Conservation (phyloP, 2,888 invertebrate species). For the Dryomyza anilis region DNA sequence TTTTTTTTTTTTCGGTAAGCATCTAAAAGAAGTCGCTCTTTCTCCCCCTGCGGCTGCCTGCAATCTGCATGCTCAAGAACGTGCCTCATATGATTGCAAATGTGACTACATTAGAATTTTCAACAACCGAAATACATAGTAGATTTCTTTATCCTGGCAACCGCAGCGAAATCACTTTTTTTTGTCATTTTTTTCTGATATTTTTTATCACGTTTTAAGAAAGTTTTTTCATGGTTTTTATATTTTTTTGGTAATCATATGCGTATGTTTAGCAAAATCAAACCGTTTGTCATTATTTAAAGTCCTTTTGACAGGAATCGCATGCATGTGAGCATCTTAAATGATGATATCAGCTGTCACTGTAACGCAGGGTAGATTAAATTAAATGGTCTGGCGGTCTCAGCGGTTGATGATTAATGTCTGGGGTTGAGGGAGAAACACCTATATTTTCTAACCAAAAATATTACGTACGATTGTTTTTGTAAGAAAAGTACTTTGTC, state of each 20-base stretch:
- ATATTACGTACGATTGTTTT: too few relatives aligned
- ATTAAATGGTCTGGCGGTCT: slow-evolving; percentile 50
- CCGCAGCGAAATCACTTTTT: slow-evolving; percentile 49
- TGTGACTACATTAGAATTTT: slow-evolving; percentile 54
- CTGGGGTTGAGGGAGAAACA: neutral
- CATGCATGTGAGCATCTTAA: slow-evolving; percentile 30
- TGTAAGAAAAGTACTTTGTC: too few relatives aligned
- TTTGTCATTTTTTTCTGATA: too few relatives aligned
- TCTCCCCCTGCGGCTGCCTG: neutral
- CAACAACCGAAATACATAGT: slow-evolving; percentile 43
- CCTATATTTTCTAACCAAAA: too few relatives aligned
- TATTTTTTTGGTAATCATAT: slow-evolving; percentile 18
- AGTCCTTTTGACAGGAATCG: slow-evolving; percentile 52
- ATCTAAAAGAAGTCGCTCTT: too few relatives aligned
- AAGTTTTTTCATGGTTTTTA: slow-evolving; percentile 28
- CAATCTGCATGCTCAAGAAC: slow-evolving; percentile 26
- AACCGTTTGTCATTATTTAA: slow-evolving; percentile 59
- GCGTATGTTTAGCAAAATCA: too few relatives aligned
- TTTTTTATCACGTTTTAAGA: slow-evolving; percentile 33
- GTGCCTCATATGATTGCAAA: slow-evolving; percentile 37
- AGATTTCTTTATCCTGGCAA: slow-evolving; percentile 31
- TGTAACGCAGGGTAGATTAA: slow-evolving; percentile 49
- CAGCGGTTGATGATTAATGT: slow-evolving; percentile 35
- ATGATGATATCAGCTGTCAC: slow-evolving; percentile 45
- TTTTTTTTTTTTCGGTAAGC: slow-evolving; percentile 6